Percentiles rank a stretch among this genome's conserved stretches.
These are phyloP conservation scores for Crioceris asparagi DNA, from an alignment of 2,888 invertebrate species.

Conservation along the genomic window DNA sequence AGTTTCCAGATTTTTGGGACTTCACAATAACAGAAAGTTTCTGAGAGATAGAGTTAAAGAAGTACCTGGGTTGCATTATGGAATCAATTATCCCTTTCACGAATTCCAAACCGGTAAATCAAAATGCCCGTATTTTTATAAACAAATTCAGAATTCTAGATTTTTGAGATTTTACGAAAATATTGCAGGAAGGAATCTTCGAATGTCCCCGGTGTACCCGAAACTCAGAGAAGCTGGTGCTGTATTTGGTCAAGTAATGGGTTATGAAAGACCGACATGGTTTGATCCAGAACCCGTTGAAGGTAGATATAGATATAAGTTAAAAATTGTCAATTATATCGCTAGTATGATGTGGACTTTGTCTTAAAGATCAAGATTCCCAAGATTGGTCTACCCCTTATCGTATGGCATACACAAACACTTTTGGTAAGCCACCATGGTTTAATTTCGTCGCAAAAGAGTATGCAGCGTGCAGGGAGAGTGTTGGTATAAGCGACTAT, in stretches of 20 bases:
- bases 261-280: constrained; percentile 91
- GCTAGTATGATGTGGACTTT: not conserved
- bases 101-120: constrained; percentile 60
- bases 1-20: constrained; percentile 77
- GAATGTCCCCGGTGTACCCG: constrained; percentile 93
- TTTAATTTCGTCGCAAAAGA: constrained; percentile 79
- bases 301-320: constrained; percentile 14
- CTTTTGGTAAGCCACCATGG: constrained; percentile 90
- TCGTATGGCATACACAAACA: constrained; percentile 67
- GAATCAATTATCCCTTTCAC: constrained; percentile 69
- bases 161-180: not conserved
- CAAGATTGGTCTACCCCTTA: constrained; percentile 44
- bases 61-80: constrained; percentile 82
- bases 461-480: constrained; percentile 88
- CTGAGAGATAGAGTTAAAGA: constrained; percentile 84
- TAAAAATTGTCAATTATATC: too few relatives aligned
- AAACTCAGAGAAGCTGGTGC: constrained; percentile 84
- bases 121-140: not conserved
- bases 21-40: constrained; percentile 92
- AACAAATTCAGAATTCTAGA: not conserved
- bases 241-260: constrained; percentile 95
- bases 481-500: constrained; percentile 89
- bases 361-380: constrained; percentile 18
- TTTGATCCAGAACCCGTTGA: constrained; percentile 54
- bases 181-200: constrained; percentile 57